These are phyloP conservation scores for Drosophila robusta DNA, from an alignment of 2,888 invertebrate species.

Conservation along the genomic window DNA sequence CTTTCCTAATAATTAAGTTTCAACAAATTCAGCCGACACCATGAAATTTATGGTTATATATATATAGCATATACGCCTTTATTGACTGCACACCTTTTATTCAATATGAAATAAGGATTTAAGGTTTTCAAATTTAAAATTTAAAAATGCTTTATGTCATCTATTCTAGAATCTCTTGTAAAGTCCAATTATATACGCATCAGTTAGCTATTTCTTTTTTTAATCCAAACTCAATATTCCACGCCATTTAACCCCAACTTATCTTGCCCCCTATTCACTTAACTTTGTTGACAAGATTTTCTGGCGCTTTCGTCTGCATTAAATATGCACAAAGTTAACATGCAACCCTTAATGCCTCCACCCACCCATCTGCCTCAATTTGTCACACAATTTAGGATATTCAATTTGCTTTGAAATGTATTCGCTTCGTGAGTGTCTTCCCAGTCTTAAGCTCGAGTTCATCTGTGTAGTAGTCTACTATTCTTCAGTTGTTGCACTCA, in stretches of 20 bases:
- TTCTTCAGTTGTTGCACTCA: conserved; percentile 25
- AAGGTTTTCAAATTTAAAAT: no score
- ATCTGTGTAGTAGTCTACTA: neutral
- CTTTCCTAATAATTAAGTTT: no score
- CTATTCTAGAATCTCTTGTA: no score
- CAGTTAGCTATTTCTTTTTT: no score
- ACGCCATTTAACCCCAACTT: neutral
- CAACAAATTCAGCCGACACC: no score
- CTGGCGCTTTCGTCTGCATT: conserved; percentile 14
- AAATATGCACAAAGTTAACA: conserved; percentile 44
- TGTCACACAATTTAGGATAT: conserved; percentile 59
- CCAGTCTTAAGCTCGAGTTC: conserved; percentile 2
- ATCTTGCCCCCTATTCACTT: conserved; percentile 1
- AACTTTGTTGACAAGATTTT: neutral
- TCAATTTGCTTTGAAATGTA: conserved; percentile 40
- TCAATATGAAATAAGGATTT: no score
- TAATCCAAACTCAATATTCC: no score
- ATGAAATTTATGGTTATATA: no score
- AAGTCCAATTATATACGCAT: no score
- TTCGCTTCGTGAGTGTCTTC: conserved; percentile 13
- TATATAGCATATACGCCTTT: no score
- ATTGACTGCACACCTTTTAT: no score
- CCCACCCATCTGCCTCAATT: conserved; percentile 29
- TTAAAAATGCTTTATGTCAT: no score
- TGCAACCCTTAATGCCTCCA: conserved; percentile 3